Evolutionary conservation across 2,888 invertebrate genomes (phyloP).

Genomic region (Polylopha cassiicola): DNA sequence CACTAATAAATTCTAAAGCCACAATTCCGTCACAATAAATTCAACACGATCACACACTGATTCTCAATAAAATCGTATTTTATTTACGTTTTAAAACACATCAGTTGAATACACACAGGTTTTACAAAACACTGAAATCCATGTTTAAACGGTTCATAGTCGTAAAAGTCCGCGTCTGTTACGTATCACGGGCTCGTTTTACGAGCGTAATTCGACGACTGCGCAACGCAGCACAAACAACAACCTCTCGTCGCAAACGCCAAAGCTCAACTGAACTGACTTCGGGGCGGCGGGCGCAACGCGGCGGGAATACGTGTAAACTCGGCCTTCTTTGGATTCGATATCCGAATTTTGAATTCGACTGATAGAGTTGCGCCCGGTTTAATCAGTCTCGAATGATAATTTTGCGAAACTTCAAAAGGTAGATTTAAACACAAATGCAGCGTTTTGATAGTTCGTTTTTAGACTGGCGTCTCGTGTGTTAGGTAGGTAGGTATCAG

Average conservation of each 20-base stretch:
- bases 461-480: slow-evolving; percentile 3
- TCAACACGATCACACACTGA: slow-evolving; percentile 36
- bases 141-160: slow-evolving; percentile 25
- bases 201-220: slow-evolving; percentile 33
- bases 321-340: slow-evolving; percentile 31
- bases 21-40: slow-evolving; percentile 38
- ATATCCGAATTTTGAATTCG: slow-evolving; percentile 34
- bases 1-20: slow-evolving; percentile 32
- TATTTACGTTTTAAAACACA: slow-evolving; percentile 19
- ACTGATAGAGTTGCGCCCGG: slow-evolving; percentile 16
- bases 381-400: slow-evolving; percentile 13
- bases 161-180: slow-evolving; percentile 26
- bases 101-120: slow-evolving; percentile 13
- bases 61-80: slow-evolving; percentile 33
- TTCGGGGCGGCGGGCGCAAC: slow-evolving; percentile 26
- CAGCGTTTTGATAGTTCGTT: too few species aligned
- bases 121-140: slow-evolving; percentile 43
- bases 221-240: slow-evolving; percentile 3
- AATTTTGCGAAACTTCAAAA: too few species aligned
- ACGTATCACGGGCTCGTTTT: slow-evolving; percentile 35
- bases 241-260: slow-evolving; percentile 32
- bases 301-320: slow-evolving; percentile 16
- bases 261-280: slow-evolving; percentile 40
- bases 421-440: too few species aligned
- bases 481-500: too few species aligned